Evolutionary conservation across 2,797 vertebrate genomes (phyloP), one percentile per base, ranked within the genome.

Genomic region (Clarias platycephalus): DNA sequence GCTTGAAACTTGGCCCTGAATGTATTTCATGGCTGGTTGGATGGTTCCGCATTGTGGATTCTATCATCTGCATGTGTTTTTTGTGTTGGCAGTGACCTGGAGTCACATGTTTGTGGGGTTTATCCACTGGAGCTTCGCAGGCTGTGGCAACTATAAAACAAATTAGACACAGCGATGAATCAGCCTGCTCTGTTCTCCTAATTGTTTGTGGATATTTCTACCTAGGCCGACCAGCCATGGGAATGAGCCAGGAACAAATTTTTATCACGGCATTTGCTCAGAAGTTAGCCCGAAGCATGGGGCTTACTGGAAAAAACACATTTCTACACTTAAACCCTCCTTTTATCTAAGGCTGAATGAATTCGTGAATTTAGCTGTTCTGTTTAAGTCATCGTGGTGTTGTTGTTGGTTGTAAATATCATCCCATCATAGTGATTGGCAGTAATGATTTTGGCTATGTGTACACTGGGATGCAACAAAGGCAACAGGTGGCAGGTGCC

Each of bases 401-500:
- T 75, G 57, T 79, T 49, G 53, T 81, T 40, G n/a, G 70, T 71
- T 75, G 78, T 83, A 86, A 86, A 86, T 55, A 60, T 76, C 31
- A 34, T 40, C 34, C 71, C 31, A 37, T 84, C 82, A 40, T 20
- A 10, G 26, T 62, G 18, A 81, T 58, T 81, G 83, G 67, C 49
- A 84, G 20, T 81, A 64, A 86, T 83, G 87, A 84, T 78, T 84
- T 86, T 67, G 77, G 81, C 18, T 34, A 58, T 60, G 83, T 55
- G 34, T 76, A 28, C 15, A 49, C 58, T 15, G 37, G 53, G 78
- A 74, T 83, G 62, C 3, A 63, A 37, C 16, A 2, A 31, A 49
- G 79, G 58, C 83, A 86, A 85, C 87, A 88, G 87, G 83, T 90
- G 90, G 74, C 84, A 87, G 81, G 70, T 90, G 83, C 81, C 78